Evolutionary conservation across 2,113 vertebrate species (phyloP).

Genomic region (Scophthalmus maximus): DNA sequence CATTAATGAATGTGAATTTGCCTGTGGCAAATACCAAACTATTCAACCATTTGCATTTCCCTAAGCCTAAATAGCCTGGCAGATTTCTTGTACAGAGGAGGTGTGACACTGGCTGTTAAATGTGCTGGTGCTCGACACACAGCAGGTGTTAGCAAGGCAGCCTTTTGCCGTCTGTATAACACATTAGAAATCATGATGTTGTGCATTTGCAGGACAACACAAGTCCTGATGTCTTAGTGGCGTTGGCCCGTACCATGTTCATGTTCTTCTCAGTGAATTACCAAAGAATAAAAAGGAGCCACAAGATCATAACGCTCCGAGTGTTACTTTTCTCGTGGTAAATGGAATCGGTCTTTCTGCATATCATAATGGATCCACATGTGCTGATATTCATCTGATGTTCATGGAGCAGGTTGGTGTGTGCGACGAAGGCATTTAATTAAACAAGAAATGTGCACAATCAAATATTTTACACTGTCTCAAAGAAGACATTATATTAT

Average conservation of each 20-base stretch:
- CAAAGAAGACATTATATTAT: not conserved
- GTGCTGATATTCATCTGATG: not conserved
- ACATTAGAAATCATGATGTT: constrained; percentile 23
- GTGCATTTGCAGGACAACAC: constrained; percentile 36
- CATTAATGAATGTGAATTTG: not conserved
- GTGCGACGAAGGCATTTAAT: not conserved
- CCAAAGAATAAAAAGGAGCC: not conserved
- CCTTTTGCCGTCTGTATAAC: constrained; percentile 59
- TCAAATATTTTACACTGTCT: not conserved
- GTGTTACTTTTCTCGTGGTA: constrained; percentile 3
- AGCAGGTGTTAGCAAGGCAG: constrained; percentile 51
- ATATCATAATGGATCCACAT: constrained; percentile 8
- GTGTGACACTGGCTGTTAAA: constrained; percentile 56
- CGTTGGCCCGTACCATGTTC: not conserved
- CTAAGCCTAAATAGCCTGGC: constrained; percentile 16
- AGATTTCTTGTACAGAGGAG: constrained; percentile 31
- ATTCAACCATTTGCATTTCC: constrained; percentile 34
- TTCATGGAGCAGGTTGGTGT: constrained; percentile 1
- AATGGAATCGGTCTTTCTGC: not conserved
- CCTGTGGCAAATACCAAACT: not conserved
- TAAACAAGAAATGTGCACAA: constrained; percentile 19
- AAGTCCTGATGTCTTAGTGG: not conserved
- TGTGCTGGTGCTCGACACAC: constrained; percentile 44
- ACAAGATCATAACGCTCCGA: constrained; percentile 2
- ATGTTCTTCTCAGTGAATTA: constrained; percentile 18